phyloP scores from a whole-genome alignment of 2,797 vertebrate genomes.

The Dendrocincla fuliginosa region DNA sequence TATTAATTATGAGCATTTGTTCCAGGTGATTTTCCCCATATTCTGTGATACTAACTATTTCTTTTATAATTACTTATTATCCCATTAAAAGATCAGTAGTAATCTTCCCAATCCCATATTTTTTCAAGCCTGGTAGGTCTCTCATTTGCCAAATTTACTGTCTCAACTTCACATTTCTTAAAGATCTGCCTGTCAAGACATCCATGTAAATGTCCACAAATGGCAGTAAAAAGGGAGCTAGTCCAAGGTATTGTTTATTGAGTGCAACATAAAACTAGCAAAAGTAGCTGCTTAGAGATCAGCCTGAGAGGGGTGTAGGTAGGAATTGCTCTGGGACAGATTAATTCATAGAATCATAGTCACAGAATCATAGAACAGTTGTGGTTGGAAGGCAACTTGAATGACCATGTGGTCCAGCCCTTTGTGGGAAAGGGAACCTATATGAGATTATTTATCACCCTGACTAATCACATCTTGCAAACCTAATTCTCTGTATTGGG shows the following conservation, averaged over 20 bases:
- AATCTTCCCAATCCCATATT: neutral
- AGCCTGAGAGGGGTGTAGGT: neutral
- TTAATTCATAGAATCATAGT: neutral
- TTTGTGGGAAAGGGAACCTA: neutral
- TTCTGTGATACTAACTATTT: neutral
- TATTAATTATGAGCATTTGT: neutral
- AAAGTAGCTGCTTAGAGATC: neutral
- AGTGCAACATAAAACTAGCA: neutral
- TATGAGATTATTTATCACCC: neutral
- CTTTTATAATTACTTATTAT: neutral
- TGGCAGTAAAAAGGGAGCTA: neutral
- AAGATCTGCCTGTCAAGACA: neutral
- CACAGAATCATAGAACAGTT: neutral
- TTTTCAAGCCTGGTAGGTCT: neutral
- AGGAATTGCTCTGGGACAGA: neutral
- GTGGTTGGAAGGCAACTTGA: neutral
- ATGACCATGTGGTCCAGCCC: neutral
- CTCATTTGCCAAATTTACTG: neutral
- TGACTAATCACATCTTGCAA: neutral
- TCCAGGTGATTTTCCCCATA: neutral
- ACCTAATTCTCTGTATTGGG: neutral
- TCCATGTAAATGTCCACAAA: neutral
- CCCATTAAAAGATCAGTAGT: neutral
- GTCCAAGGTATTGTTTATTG: neutral
- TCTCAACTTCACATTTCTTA: neutral